phyloP scores from a whole-genome alignment of 2,797 vertebrate species.

The Lagodon rhomboides region DNA sequence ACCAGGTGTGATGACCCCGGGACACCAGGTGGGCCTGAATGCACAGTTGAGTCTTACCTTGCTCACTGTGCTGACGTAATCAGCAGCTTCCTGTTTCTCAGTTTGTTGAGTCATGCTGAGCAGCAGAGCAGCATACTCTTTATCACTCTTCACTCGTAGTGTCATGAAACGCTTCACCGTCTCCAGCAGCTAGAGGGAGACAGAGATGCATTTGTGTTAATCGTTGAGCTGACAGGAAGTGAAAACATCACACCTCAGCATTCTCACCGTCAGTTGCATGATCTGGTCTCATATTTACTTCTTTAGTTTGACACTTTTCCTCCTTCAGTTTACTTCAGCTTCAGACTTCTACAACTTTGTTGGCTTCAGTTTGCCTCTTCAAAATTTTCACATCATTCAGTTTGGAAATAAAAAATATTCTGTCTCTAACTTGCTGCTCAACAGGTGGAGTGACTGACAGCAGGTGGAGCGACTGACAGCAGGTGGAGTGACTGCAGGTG shows the following conservation, averaged over 20 bases:
- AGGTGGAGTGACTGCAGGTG: too few species aligned
- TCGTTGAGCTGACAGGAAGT: not conserved
- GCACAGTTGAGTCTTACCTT: slow-evolving; percentile 86
- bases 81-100: slow-evolving; percentile 92
- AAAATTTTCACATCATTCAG: not conserved
- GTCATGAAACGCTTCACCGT: slow-evolving; percentile 98
- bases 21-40: not conserved
- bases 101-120: slow-evolving; percentile 96
- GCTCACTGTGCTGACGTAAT: slow-evolving; percentile 94
- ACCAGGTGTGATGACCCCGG: not conserved
- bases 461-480: too few species aligned
- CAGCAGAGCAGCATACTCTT: slow-evolving; percentile 94
- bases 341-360: not conserved
- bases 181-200: slow-evolving; percentile 86
- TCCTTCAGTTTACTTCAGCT: not conserved
- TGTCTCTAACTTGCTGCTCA: too few species aligned
- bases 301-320: not conserved
- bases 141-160: slow-evolving; percentile 96
- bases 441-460: too few species aligned
- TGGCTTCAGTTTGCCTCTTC: not conserved
- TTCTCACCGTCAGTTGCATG: too few species aligned
- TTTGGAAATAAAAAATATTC: too few species aligned
- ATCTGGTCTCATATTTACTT: not conserved
- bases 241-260: not conserved
- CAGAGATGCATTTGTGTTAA: not conserved